Evolutionary conservation across 1,140 invertebrate species (phyloP).

Genomic region (Drosophila sp.): DNA sequence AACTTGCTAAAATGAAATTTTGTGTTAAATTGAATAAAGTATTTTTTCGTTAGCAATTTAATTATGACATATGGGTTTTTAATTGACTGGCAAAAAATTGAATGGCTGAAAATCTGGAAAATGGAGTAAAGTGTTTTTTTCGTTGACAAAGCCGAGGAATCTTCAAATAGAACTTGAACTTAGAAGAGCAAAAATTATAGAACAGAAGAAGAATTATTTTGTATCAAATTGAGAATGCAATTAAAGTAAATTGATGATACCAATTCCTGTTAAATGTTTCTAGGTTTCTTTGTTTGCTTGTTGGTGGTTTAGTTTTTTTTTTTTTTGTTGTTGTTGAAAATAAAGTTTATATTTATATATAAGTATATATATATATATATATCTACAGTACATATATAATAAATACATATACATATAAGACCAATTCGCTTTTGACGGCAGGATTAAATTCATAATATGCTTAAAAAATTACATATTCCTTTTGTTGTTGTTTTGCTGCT

Average conservation of each 20-base stretch:
- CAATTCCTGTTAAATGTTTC: conserved; percentile 66
- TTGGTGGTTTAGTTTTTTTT: conserved; percentile 71
- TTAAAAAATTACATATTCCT: conserved; percentile 66
- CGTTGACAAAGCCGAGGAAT: conserved; percentile 15
- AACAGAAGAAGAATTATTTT: neutral
- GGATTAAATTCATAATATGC: conserved; percentile 76
- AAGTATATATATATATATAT: conserved; percentile 11
- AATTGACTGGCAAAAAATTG: conserved; percentile 37
- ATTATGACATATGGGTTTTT: conserved; percentile 19
- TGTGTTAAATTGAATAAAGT: neutral
- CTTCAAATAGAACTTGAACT: neutral
- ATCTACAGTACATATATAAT: conserved; percentile 43
- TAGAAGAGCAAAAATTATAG: neutral
- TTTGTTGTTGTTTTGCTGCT: conserved; percentile 23
- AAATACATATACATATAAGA: conserved; percentile 60
- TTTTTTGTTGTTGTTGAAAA: conserved; percentile 48
- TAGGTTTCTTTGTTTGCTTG: conserved; percentile 40
- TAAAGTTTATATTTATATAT: conserved; percentile 37
- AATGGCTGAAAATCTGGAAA: conserved; percentile 3
- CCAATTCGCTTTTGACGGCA: conserved; percentile 77
- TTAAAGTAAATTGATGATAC: conserved; percentile 73
- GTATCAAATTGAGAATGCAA: conserved; percentile 19
- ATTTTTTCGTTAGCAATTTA: conserved; percentile 5
- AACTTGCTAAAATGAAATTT: conserved; percentile 12
- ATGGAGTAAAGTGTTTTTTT: neutral